phyloP scores from a whole-genome alignment of 2,113 vertebrate genomes.

The Cyanoramphus novaezelandiae region DNA sequence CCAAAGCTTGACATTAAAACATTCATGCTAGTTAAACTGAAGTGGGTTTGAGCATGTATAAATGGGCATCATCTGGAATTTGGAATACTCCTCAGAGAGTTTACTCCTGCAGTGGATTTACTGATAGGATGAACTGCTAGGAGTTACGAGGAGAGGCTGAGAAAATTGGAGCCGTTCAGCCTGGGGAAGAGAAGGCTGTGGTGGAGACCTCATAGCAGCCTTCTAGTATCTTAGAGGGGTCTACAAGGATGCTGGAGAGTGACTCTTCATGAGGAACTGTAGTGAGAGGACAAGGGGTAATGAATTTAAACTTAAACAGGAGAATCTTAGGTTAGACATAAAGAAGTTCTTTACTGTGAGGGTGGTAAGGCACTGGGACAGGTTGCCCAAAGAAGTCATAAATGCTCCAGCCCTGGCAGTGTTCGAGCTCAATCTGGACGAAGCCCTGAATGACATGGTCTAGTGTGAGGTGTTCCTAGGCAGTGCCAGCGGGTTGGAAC shows the following conservation, averaged over 20 bases:
- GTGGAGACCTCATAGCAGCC: background rate
- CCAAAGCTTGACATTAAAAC: background rate
- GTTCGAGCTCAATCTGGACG: too few species aligned
- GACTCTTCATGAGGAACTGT: too few species aligned
- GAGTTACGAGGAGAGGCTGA: background rate
- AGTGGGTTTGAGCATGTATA: background rate
- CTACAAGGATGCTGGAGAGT: background rate
- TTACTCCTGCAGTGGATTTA: background rate
- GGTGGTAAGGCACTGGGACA: too few species aligned
- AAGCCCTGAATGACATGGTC: too few species aligned
- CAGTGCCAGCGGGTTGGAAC: too few species aligned
- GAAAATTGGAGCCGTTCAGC: background rate
- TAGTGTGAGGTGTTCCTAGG: too few species aligned
- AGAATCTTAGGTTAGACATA: too few species aligned
- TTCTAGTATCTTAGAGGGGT: background rate
- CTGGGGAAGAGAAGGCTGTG: background rate
- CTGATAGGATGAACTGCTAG: background rate
- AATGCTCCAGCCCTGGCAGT: too few species aligned
- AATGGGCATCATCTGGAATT: background rate
- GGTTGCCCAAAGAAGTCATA: too few species aligned
- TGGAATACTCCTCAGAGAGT: background rate
- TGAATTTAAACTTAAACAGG: too few species aligned
- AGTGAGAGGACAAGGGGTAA: too few species aligned
- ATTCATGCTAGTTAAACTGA: background rate
- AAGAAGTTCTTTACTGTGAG: too few species aligned